phyloP scores from a whole-genome alignment of 2,113 vertebrate species.

The Paralichthys olivaceus region DNA sequence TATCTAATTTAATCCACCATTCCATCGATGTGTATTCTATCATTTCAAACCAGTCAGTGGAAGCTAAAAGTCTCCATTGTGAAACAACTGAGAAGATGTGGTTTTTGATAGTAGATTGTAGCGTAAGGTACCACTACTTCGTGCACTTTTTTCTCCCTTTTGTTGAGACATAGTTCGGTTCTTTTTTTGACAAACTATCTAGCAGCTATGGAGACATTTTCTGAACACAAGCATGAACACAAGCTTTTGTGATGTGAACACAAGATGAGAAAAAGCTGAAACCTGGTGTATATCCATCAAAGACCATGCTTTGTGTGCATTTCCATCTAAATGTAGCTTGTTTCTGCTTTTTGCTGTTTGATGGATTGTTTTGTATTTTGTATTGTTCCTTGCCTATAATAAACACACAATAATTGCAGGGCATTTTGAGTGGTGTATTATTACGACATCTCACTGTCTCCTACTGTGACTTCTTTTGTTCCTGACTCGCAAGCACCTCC shows the following conservation, averaged over 20 bases:
- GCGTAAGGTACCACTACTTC: constrained; percentile 14
- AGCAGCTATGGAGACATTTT: constrained; percentile 29
- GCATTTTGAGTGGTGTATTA: constrained; percentile 1
- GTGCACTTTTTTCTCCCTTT: constrained; percentile 39
- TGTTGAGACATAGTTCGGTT: constrained; percentile 14
- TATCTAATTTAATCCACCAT: constrained; percentile 36
- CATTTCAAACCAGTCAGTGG: constrained; percentile 37
- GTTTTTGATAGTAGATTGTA: constrained; percentile 14
- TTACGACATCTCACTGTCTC: constrained; percentile 4
- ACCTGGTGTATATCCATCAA: constrained; percentile 16
- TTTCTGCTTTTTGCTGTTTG: constrained; percentile 57
- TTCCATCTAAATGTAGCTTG: constrained; percentile 37
- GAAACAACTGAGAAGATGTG: constrained; percentile 11
- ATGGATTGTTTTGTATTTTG: constrained; percentile 71
- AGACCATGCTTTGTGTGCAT: constrained; percentile 34
- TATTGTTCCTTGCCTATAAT: constrained; percentile 69
- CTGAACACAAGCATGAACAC: constrained; percentile 28
- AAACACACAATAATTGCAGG: constrained; percentile 43
- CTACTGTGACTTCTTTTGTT: not conserved
- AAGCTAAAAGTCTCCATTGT: constrained; percentile 24
- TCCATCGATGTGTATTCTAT: constrained; percentile 29
- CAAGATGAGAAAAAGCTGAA: not conserved
- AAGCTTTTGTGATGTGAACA: constrained; percentile 53
- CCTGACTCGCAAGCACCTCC: not conserved
- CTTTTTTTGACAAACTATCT: not conserved